phyloP scores from a whole-genome alignment of 2,797 vertebrate genomes.

The Pantherophis vulpinus region DNA sequence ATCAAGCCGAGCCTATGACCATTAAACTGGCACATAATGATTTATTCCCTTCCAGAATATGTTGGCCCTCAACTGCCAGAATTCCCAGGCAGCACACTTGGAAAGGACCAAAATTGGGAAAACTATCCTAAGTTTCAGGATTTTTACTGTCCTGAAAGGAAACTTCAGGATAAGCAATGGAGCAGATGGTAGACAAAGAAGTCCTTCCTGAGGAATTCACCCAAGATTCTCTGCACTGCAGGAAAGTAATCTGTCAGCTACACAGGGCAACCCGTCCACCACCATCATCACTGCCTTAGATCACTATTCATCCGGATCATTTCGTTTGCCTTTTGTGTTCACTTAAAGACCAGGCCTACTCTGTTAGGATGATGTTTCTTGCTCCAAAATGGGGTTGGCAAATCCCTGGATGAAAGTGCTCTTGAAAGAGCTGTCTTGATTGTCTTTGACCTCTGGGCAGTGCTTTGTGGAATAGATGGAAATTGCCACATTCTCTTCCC shows the following conservation, averaged over 20 bases:
- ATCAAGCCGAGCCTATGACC: neutral
- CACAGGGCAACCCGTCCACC: neutral
- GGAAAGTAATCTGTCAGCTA: neutral
- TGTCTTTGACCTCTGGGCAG: neutral
- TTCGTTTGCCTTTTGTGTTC: neutral
- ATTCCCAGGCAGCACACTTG: neutral
- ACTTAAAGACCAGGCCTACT: neutral
- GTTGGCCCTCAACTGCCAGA: neutral
- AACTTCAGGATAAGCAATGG: neutral
- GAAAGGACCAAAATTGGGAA: neutral
- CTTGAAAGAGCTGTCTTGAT: neutral
- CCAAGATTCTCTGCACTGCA: neutral
- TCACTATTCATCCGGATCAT: neutral
- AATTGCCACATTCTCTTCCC: neutral
- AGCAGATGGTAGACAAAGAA: neutral
- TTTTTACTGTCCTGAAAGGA: neutral
- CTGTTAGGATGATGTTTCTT: neutral
- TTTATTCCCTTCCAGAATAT: neutral
- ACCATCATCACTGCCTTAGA: neutral
- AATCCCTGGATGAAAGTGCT: neutral
- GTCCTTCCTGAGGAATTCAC: neutral
- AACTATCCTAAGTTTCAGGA: accelerated
- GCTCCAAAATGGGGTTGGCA: neutral
- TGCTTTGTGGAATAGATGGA: neutral
- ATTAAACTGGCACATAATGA: neutral